A percentile compares a stretch with the other conserved stretches of the same genome.
phyloP scores from a whole-genome alignment of 2,888 invertebrate genomes.

The Plebejus anna region DNA sequence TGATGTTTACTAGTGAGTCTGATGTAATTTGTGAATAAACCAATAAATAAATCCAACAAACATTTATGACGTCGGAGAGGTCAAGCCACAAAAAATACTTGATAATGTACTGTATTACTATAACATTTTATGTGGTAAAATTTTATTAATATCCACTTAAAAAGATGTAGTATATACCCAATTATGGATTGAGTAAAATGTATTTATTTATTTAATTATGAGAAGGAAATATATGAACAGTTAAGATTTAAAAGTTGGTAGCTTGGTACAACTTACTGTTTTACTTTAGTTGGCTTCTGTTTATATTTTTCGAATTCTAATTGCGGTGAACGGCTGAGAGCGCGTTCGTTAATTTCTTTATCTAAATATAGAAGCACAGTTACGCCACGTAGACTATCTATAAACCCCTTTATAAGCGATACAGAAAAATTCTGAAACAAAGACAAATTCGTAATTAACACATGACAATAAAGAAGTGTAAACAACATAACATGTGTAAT shows the following conservation, averaged over 20 bases:
- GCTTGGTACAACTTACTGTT: slow-evolving; percentile 66
- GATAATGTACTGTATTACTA: not conserved
- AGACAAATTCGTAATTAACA: slow-evolving; percentile 39
- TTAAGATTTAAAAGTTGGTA: not conserved
- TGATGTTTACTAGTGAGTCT: not conserved
- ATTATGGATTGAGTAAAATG: too few relatives aligned
- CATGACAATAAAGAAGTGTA: slow-evolving; percentile 41
- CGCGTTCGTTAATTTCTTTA: slow-evolving; percentile 85
- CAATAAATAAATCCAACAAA: not conserved
- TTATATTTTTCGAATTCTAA: slow-evolving; percentile 68
- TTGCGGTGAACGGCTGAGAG: slow-evolving; percentile 76
- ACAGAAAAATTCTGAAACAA: slow-evolving; percentile 82
- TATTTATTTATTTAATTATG: too few relatives aligned
- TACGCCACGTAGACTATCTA: slow-evolving; percentile 89
- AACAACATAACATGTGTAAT: slow-evolving; percentile 34
- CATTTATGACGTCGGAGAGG: not conserved
- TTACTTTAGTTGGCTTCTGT: slow-evolving; percentile 67
- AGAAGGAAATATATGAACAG: not conserved
- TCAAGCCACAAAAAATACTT: not conserved
- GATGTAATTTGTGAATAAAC: not conserved
- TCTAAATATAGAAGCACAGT: slow-evolving; percentile 88
- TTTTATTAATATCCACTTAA: not conserved
- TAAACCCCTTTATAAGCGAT: slow-evolving; percentile 85
- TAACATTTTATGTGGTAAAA: not conserved
- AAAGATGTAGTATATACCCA: not conserved